Conservation (phyloP, 2,797 vertebrate species). For the Lutjanus argentimaculatus region DNA sequence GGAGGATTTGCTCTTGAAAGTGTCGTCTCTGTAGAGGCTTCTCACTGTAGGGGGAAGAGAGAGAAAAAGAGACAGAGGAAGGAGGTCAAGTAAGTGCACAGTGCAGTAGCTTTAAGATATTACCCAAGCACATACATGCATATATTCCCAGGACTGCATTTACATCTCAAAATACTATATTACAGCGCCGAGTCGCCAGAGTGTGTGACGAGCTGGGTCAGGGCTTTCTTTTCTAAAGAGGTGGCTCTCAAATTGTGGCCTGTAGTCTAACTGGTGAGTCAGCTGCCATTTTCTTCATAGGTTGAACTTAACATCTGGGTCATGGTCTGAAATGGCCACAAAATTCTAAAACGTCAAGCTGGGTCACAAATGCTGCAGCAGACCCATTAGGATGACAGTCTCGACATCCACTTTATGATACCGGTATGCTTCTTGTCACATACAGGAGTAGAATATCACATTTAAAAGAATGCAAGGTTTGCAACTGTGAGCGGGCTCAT, state of each 20-base stretch:
- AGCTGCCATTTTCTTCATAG: conserved; percentile 74
- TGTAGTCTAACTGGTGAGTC: conserved; percentile 57
- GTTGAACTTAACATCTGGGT: conserved; percentile 68
- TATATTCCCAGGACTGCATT: conserved; percentile 46
- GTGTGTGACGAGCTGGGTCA: conserved; percentile 30
- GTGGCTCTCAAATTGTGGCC: conserved; percentile 43
- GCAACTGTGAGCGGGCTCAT: conserved; percentile 5
- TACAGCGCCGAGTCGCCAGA: conserved; percentile 23
- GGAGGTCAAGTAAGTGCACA: conserved; percentile 75
- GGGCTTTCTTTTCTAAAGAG: conserved; percentile 40
- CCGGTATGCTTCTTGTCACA: conserved; percentile 12
- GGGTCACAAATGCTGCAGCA: conserved; percentile 39
- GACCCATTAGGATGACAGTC: conserved; percentile 25
- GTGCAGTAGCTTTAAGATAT: conserved; percentile 63
- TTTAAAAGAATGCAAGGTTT: conserved; percentile 3
- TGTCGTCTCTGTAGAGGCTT: conserved; percentile 64
- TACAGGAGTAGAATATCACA: conserved; percentile 9
- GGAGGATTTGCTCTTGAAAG: conserved; percentile 52
- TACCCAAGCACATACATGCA: conserved; percentile 50
- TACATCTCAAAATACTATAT: conserved; percentile 44
- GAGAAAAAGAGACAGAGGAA: conserved; percentile 67
- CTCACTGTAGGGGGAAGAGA: conserved; percentile 70
- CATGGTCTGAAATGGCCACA: conserved; percentile 72
- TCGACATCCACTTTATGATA: conserved; percentile 28
- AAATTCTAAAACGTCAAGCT: conserved; percentile 48